Conservation (phyloP, 2,797 vertebrate species). For the Sphenopsis melanotis region DNA sequence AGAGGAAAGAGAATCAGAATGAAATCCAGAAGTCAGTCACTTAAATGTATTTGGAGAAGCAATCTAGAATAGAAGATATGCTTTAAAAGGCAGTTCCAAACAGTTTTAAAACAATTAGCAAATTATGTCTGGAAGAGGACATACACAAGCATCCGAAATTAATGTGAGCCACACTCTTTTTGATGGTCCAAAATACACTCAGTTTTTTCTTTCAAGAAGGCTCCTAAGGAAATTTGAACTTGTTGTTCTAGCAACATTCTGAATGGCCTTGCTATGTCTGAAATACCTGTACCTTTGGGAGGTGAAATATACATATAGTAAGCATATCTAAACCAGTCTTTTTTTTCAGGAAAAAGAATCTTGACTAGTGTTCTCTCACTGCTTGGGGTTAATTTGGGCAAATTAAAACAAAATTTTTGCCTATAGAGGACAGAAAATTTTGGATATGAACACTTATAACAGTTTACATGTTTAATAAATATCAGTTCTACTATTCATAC, state of each 20-base stretch:
- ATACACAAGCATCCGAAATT: fast-evolving
- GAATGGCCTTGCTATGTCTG: not conserved
- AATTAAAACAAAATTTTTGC: not conserved
- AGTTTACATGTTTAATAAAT: not conserved
- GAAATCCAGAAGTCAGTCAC: not conserved
- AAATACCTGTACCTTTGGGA: not conserved
- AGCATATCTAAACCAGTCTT: fast-evolving
- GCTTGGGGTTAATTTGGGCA: not conserved
- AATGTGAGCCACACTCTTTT: fast-evolving
- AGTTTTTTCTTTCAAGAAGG: not conserved
- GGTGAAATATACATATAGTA: not conserved
- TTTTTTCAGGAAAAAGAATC: not conserved
- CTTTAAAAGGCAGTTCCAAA: not conserved
- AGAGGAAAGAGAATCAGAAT: not conserved
- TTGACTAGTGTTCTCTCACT: not conserved
- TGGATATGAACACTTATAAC: not conserved
- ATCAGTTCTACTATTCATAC: not conserved
- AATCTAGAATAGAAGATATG: not conserved
- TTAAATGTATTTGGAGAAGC: not conserved
- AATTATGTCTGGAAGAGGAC: not conserved
- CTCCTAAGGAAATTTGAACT: not conserved
- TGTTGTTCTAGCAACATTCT: not conserved
- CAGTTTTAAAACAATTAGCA: not conserved
- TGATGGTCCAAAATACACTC: not conserved
- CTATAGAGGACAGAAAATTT: not conserved